Conservation (phyloP, 2,888 invertebrate species). For the Melieria omissa region DNA sequence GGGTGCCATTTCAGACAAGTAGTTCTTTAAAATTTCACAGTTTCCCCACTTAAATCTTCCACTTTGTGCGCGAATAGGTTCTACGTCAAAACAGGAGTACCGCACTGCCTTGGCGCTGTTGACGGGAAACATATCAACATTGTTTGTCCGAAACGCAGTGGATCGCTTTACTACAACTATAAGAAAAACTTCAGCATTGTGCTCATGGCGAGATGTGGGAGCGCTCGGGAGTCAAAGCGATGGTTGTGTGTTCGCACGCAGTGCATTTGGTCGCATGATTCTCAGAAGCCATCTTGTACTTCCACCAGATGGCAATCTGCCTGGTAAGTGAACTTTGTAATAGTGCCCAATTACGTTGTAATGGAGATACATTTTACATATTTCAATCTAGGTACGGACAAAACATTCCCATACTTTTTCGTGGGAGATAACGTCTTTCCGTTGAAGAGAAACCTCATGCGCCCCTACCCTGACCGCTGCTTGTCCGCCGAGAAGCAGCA, state of each 20-base stretch:
- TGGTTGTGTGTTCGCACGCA: slow-evolving; percentile 1
- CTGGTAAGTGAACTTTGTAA: not conserved
- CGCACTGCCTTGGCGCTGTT: slow-evolving; percentile 12
- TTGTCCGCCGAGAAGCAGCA: no score
- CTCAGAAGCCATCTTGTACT: not conserved
- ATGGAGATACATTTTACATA: no score
- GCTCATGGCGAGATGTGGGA: slow-evolving; percentile 11
- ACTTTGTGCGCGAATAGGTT: not conserved
- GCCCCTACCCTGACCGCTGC: no score
- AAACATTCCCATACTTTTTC: no score
- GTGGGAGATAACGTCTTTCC: no score
- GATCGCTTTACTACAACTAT: not conserved
- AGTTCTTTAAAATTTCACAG: not conserved
- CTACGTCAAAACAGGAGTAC: slow-evolving; percentile 6
- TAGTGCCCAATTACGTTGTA: no score
- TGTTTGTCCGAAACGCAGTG: slow-evolving; percentile 4
- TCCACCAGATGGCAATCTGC: slow-evolving; percentile 5
- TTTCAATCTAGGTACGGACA: no score
- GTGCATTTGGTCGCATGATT: slow-evolving; percentile 8
- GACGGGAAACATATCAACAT: slow-evolving; percentile 12
- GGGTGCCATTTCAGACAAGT: not conserved
- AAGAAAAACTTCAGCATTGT: slow-evolving; percentile 5
- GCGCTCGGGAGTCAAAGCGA: slow-evolving; percentile 1
- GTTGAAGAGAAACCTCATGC: no score
- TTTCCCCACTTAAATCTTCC: not conserved